phyloP scores from a whole-genome alignment of 2,888 invertebrate genomes.

The Mimumesa dahlbomi region DNA sequence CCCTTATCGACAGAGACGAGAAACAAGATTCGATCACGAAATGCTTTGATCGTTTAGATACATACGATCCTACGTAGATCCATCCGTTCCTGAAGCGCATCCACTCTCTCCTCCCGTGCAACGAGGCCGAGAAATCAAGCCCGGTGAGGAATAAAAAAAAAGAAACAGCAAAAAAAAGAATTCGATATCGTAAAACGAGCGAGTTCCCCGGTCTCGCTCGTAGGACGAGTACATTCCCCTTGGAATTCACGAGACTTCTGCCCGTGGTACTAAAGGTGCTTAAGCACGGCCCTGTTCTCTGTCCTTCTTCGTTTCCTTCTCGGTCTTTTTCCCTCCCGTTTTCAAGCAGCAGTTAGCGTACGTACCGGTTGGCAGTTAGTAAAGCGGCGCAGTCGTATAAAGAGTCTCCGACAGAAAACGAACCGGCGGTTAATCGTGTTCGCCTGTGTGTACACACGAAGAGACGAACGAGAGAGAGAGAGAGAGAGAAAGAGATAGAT shows the following conservation, averaged over 20 bases:
- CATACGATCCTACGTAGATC: too few species aligned
- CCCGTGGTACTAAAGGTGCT: slow-evolving; percentile 43
- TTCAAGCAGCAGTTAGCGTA: slow-evolving; percentile 43
- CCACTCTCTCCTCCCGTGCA: background rate
- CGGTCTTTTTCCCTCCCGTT: slow-evolving; percentile 63
- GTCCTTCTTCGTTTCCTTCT: slow-evolving; percentile 44
- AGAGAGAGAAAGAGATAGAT: slow-evolving; percentile 5
- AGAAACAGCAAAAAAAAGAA: slow-evolving; percentile 4
- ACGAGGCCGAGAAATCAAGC: background rate
- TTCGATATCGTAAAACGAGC: slow-evolving; percentile 33
- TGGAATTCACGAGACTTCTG: slow-evolving; percentile 34
- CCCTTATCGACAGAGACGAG: too few species aligned
- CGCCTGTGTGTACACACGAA: slow-evolving; percentile 17
- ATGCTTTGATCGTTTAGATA: too few species aligned
- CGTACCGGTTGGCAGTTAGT: slow-evolving; percentile 61
- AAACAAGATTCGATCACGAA: background rate
- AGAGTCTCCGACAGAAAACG: slow-evolving; percentile 58
- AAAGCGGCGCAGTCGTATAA: slow-evolving; percentile 58
- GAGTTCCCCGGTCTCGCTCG: slow-evolving; percentile 13
- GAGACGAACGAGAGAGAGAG: background rate
- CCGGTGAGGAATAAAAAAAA: too few species aligned
- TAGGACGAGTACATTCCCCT: slow-evolving; percentile 42
- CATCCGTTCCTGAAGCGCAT: too few species aligned
- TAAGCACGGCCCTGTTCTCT: slow-evolving; percentile 47
- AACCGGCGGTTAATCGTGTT: slow-evolving; percentile 49